Conservation (phyloP, 2,113 vertebrate species). For the Hipposideros armiger region DNA sequence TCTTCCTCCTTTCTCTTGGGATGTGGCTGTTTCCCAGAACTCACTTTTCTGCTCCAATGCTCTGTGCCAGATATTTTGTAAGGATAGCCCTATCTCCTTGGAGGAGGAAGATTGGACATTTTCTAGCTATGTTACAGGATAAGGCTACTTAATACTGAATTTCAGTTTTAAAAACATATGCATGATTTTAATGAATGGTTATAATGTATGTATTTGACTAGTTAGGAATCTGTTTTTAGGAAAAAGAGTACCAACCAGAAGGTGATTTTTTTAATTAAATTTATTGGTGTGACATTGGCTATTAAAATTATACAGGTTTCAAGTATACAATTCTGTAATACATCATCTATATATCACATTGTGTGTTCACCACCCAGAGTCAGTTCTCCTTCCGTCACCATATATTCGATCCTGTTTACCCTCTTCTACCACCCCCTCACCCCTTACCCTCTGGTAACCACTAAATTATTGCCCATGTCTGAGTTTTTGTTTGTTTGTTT, state of each 20-base stretch:
- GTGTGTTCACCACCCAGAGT: too few species aligned
- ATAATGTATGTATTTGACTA: background rate
- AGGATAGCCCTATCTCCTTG: background rate
- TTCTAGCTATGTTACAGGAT: background rate
- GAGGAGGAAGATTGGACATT: background rate
- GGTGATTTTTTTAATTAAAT: background rate
- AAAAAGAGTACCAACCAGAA: background rate
- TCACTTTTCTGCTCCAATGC: background rate
- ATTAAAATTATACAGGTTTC: too few species aligned
- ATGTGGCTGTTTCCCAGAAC: background rate
- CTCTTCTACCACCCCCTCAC: too few species aligned
- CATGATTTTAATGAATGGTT: background rate
- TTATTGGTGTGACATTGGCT: too few species aligned
- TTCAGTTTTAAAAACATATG: background rate
- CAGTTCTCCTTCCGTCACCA: too few species aligned
- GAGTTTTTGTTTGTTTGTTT: too few species aligned
- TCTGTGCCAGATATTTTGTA: background rate
- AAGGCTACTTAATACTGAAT: background rate
- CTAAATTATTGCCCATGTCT: too few species aligned
- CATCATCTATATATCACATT: too few species aligned
- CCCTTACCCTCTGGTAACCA: too few species aligned
- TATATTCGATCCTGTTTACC: too few species aligned
- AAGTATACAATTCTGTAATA: too few species aligned
- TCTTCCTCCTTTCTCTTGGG: background rate
- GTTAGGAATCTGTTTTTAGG: background rate